These are phyloP conservation scores for Periparus ater DNA, from an alignment of 2,797 vertebrate genomes.

Conservation along the genomic window DNA sequence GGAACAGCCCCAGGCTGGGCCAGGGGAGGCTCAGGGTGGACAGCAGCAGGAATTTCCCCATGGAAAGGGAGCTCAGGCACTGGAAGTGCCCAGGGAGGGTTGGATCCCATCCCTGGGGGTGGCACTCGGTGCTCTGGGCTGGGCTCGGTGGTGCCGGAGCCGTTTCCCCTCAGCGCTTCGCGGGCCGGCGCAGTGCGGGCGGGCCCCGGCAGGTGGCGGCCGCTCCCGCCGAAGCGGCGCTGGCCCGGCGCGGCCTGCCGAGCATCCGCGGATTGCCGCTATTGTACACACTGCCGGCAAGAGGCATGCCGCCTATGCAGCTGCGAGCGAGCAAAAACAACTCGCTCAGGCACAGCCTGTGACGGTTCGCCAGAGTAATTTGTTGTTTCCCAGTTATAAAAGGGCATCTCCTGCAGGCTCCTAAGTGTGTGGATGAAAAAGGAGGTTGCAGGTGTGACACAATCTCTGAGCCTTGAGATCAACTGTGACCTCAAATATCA, in stretches of 20 bases:
- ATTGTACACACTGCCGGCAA: not conserved
- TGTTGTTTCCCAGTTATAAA: not conserved
- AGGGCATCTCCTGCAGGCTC: not conserved
- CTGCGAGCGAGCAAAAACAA: not conserved
- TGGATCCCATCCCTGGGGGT: not conserved
- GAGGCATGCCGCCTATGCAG: not conserved
- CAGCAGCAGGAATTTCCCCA: not conserved
- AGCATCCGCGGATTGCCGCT: not conserved
- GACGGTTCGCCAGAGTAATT: not conserved
- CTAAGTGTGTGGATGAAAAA: not conserved
- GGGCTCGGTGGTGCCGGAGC: not conserved
- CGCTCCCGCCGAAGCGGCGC: not conserved
- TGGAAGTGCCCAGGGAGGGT: not conserved
- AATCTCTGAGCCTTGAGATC: not conserved
- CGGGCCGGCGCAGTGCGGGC: not conserved
- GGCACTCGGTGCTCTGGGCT: not conserved
- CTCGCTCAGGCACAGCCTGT: not conserved
- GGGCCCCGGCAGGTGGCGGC: constrained; percentile 60
- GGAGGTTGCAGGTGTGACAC: not conserved
- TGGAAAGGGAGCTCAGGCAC: not conserved
- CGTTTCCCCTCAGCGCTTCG: not conserved
- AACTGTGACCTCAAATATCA: not conserved
- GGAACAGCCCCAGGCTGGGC: not conserved
- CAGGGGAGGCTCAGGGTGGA: not conserved
- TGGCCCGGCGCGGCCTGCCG: not conserved